Percentiles rank a stretch among this genome's conserved stretches.
Evolutionary conservation across 2,888 invertebrate genomes (phyloP).

Genomic region (Nomada fucata): DNA sequence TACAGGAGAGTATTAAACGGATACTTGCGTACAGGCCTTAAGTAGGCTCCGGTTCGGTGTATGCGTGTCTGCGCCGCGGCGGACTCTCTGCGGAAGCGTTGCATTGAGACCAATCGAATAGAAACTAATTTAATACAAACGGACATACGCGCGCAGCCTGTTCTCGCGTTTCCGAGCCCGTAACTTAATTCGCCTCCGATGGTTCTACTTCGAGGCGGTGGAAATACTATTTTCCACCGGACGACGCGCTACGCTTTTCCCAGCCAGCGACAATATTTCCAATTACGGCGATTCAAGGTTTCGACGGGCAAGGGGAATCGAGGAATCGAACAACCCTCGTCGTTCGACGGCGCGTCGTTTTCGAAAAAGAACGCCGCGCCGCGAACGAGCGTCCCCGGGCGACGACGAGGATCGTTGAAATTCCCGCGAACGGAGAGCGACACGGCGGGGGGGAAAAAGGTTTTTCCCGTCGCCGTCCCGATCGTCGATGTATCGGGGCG

Average conservation of each 20-base stretch:
- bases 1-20: slow-evolving; percentile 71
- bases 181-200: slow-evolving; percentile 33
- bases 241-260: too few species aligned
- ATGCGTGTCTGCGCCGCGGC: slow-evolving; percentile 50
- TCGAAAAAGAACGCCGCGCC: too few species aligned
- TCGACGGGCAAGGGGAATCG: too few species aligned
- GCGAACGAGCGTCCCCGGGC: too few species aligned
- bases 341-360: too few species aligned
- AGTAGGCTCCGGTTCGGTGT: slow-evolving; percentile 66
- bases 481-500: slow-evolving; percentile 18
- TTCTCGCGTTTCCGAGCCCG: slow-evolving; percentile 48
- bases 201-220: background rate
- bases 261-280: too few species aligned
- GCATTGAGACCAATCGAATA: slow-evolving; percentile 72
- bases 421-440: too few species aligned
- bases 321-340: too few species aligned
- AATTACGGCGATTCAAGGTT: too few species aligned
- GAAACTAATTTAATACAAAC: slow-evolving; percentile 68
- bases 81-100: slow-evolving; percentile 69
- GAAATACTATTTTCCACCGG: background rate
- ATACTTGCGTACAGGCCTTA: slow-evolving; percentile 71
- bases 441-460: too few species aligned
- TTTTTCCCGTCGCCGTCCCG: background rate
- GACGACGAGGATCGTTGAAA: too few species aligned
- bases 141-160: slow-evolving; percentile 36